phyloP scores from a whole-genome alignment of 2,797 vertebrate species.

The Otolemur crassicaudatus region DNA sequence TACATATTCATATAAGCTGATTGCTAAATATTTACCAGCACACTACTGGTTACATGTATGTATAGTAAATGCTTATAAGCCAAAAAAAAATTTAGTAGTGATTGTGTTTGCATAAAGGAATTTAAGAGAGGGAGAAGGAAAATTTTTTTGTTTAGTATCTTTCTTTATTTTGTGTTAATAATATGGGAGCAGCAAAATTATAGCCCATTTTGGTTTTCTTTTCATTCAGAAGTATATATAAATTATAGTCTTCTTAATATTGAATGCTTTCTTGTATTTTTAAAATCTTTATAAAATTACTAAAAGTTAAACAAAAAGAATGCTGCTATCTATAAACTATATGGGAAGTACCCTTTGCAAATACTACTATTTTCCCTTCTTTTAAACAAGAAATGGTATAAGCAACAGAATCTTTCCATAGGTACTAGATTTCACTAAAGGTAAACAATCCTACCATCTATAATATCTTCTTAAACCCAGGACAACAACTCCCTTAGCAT shows the following conservation, averaged over 20 bases:
- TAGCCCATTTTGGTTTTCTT: not conserved
- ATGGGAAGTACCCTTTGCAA: not conserved
- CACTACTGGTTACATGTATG: not conserved
- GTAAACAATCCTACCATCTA: not conserved
- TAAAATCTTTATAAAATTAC: constrained; percentile 9
- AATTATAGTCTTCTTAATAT: not conserved
- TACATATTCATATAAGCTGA: not conserved
- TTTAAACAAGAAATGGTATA: not conserved
- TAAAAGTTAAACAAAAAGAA: constrained; percentile 25
- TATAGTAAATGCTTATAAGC: not conserved
- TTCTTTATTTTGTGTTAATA: not conserved
- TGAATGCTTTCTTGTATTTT: not conserved
- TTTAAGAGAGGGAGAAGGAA: not conserved
- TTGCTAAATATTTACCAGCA: not conserved
- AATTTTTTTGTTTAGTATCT: not conserved
- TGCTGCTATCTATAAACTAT: not conserved
- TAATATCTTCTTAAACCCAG: not conserved
- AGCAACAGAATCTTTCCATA: not conserved
- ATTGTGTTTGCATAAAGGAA: constrained; percentile 22
- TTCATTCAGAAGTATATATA: not conserved
- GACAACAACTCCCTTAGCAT: not conserved
- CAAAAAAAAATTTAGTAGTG: not conserved
- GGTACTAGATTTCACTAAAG: not conserved
- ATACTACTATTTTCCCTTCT: not conserved
- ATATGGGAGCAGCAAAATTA: not conserved